Evolutionary conservation across 1,140 invertebrate species (phyloP).

Genomic region (Dinothrombium tinctorium): DNA sequence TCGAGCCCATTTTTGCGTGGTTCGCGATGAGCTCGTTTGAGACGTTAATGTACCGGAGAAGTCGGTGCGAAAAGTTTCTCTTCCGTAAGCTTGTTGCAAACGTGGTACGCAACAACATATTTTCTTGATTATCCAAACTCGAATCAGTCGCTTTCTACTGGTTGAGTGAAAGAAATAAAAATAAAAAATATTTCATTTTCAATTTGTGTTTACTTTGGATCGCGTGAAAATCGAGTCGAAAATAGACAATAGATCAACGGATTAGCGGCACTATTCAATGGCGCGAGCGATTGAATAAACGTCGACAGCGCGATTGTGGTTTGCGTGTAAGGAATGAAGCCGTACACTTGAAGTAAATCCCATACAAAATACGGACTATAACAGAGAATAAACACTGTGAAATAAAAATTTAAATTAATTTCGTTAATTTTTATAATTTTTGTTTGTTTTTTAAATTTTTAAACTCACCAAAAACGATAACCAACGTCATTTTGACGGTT

Average conservation of each 20-base stretch:
- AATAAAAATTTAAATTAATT: not conserved
- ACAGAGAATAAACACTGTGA: slow-evolving; percentile 77
- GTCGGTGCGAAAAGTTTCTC: too few relatives aligned
- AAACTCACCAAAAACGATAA: slow-evolving; percentile 63
- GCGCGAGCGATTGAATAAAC: slow-evolving; percentile 73
- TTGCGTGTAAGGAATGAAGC: slow-evolving; percentile 49
- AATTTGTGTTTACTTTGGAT: too few relatives aligned
- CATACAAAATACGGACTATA: slow-evolving; percentile 90
- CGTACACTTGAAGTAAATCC: slow-evolving; percentile 72
- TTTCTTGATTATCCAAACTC: too few relatives aligned
- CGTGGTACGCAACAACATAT: too few relatives aligned
- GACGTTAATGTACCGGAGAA: too few relatives aligned
- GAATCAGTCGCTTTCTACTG: too few relatives aligned
- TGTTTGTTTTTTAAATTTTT: not conserved
- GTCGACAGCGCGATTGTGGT: slow-evolving; percentile 58
- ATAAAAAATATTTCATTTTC: too few relatives aligned
- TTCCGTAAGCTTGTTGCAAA: too few relatives aligned
- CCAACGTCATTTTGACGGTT: slow-evolving; percentile 91
- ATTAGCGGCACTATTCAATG: slow-evolving; percentile 78
- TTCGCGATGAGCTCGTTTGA: too few relatives aligned
- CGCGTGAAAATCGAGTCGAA: slow-evolving; percentile 35
- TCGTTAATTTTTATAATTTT: not conserved
- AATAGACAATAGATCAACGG: slow-evolving; percentile 87
- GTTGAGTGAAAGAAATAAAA: too few relatives aligned
- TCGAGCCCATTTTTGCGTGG: too few relatives aligned